Conservation (phyloP, 2,888 invertebrate genomes). For the Melikaiella ostensackeni region DNA sequence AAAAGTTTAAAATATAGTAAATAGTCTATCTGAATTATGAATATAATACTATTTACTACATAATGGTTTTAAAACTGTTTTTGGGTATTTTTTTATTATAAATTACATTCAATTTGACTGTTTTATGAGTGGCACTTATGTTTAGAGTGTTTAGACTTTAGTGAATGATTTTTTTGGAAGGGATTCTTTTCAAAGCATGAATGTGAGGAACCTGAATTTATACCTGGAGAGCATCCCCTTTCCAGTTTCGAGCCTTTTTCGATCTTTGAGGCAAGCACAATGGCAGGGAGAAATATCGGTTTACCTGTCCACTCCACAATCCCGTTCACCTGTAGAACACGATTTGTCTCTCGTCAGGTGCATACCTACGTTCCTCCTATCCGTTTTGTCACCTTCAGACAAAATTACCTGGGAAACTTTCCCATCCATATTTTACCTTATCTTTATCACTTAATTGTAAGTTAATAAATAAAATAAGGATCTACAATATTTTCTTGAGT, state of each 20-base stretch:
- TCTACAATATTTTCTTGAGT: no score
- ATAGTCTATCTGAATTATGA: no score
- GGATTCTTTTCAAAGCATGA: slow-evolving; percentile 12
- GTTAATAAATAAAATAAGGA: no score
- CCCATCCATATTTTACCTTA: slow-evolving; percentile 29
- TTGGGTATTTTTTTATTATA: no score
- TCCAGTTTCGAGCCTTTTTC: slow-evolving; percentile 41
- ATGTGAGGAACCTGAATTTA: slow-evolving; percentile 30
- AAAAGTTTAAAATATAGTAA: no score
- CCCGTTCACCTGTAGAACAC: slow-evolving; percentile 44
- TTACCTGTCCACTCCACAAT: slow-evolving; percentile 39
- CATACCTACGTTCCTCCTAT: slow-evolving; percentile 13
- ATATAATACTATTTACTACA: no score
- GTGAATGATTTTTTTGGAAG: background rate
- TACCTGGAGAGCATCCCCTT: slow-evolving; percentile 42
- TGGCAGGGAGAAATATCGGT: slow-evolving; percentile 38
- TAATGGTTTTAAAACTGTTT: no score
- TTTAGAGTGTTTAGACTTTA: background rate
- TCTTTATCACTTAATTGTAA: background rate
- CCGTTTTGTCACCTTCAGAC: slow-evolving; percentile 4
- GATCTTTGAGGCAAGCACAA: slow-evolving; percentile 30
- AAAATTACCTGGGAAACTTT: slow-evolving; percentile 24
- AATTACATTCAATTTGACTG: background rate
- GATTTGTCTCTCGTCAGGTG: slow-evolving; percentile 41
- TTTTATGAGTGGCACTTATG: background rate